Base-by-base conservation (phyloP, 2,888 invertebrate species). In the Phragmatobia fuliginosa region DNA sequence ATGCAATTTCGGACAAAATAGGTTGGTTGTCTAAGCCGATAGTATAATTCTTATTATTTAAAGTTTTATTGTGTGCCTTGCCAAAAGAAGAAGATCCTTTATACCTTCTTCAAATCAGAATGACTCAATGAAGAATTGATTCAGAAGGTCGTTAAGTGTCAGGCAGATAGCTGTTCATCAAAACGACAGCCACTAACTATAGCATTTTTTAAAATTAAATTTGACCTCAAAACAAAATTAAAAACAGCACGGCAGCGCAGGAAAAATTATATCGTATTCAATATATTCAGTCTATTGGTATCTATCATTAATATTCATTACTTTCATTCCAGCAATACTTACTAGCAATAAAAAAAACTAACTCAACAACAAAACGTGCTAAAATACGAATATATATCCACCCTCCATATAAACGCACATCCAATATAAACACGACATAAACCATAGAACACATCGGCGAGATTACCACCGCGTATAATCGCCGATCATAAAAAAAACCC, bases 391-490 rank as follows among this genome's bases (percentile, higher is more conserved):
- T 63, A 66, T 62, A 45, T 41, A 62, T 38, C 71, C 65, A 62
- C 68, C 65, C 61, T 63, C 62, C 65, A 45, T 59, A 61, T 62
- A 67, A 67, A 33, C 36, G 67, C 60, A 71, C n/a, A 68, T 32
- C 73, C 76, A 77, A 78, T 77, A 79, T 76, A 76, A 82, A 80
- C 72, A 73, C 52, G 60, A 71, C 74, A 79, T 82, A 82, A 80
- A 80, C 71, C 74, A 76, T 68, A 41, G 69, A 77, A 72, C 81
- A 76, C 80, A 79, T 75, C 74, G 73, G 49, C 78, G 74, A 84
- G 87, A 89, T 90, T 85, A 89, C 87, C 75, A 79, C 77, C 78
- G 75, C 83, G 83, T 89, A 91, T 91, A 91, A 90, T 90, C 89
- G 87, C 70, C 78, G 78, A 84, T 87, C 85, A 87, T 88, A 87